Percentiles rank a stretch among this genome's conserved stretches.
Conservation (phyloP, 2,797 vertebrate species). For the Pogonophryne albipinna region DNA sequence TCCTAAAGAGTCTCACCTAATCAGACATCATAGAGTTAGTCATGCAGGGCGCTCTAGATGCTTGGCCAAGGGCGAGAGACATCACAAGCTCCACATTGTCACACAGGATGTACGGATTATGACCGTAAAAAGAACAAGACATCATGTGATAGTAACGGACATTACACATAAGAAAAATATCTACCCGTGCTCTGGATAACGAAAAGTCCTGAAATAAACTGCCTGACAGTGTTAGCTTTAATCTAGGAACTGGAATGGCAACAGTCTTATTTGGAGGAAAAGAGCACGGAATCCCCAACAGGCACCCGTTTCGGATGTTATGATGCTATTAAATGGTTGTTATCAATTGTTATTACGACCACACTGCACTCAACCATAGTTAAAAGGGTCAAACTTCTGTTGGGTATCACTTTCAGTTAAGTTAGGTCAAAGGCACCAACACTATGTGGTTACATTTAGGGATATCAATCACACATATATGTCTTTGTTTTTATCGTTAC, state of each 20-base stretch:
- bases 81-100: constrained; percentile 46
- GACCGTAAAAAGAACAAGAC: constrained; percentile 19
- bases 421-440: too few species aligned
- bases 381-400: too few species aligned
- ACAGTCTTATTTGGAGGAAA: not conserved
- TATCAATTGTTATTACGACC: too few species aligned
- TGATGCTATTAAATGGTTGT: too few species aligned
- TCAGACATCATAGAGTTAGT: constrained; percentile 40
- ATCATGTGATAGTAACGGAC: constrained; percentile 33
- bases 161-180: constrained; percentile 33
- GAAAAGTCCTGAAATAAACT: constrained; percentile 16
- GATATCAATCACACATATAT: too few species aligned
- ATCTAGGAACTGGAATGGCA: constrained; percentile 4
- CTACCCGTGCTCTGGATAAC: not conserved
- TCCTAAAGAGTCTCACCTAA: constrained; percentile 52
- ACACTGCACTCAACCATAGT: too few species aligned
- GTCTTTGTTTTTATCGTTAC: too few species aligned
- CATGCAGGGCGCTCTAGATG: constrained; percentile 25
- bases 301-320: too few species aligned
- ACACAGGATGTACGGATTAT: constrained; percentile 23
- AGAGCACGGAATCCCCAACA: not conserved
- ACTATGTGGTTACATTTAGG: too few species aligned
- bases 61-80: not conserved
- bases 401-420: too few species aligned
- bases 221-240: not conserved